A percentile compares a stretch with the other conserved stretches of the same genome.
phyloP scores from a whole-genome alignment of 2,113 vertebrate genomes.

The Todiramphus chloris region DNA sequence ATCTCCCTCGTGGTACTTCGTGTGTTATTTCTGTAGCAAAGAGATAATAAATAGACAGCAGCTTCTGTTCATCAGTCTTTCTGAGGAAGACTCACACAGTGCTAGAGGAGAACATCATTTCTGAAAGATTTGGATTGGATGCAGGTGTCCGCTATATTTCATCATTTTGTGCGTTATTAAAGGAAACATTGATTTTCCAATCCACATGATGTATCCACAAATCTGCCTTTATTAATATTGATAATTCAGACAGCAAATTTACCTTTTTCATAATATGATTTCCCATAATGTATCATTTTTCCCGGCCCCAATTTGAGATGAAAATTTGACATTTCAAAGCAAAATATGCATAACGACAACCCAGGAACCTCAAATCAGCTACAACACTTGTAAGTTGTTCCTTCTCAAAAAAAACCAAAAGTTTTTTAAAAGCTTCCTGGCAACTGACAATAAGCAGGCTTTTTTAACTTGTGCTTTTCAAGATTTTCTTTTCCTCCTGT shows the following conservation, averaged over 20 bases:
- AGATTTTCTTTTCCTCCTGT: background rate
- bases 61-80: background rate
- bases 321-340: background rate
- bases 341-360: background rate
- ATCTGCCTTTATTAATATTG: background rate
- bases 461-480: background rate
- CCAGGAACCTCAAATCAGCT: background rate
- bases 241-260: background rate
- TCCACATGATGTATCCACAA: background rate
- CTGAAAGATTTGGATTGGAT: background rate
- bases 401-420: background rate
- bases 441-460: background rate
- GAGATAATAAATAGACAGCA: background rate
- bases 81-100: background rate
- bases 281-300: background rate
- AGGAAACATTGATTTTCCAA: background rate
- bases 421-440: background rate
- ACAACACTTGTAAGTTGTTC: background rate
- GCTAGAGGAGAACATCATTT: background rate
- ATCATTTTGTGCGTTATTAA: background rate
- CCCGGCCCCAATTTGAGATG: rapidly evolving
- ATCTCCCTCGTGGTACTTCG: background rate
- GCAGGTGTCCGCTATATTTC: background rate
- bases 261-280: background rate
- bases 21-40: background rate